Evolutionary conservation across 2,888 invertebrate species (phyloP).

Genomic region (Gordius sp.): DNA sequence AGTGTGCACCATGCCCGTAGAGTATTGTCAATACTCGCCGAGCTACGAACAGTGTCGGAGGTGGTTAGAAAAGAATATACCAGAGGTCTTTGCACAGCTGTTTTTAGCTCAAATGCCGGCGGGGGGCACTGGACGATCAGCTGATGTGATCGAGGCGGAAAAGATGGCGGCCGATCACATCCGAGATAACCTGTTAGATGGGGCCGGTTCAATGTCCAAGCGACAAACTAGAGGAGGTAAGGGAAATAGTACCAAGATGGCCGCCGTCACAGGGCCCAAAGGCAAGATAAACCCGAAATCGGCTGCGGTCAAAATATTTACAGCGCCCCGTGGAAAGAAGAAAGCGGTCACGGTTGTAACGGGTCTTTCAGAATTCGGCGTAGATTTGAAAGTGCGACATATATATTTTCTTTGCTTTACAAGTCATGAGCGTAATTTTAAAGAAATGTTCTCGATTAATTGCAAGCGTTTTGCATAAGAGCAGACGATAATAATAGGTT

Average conservation of each 20-base stretch:
- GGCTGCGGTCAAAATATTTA: slow-evolving; percentile 34
- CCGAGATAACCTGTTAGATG: too few relatives aligned
- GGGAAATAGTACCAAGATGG: slow-evolving; percentile 34
- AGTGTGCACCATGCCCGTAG: slow-evolving; percentile 22
- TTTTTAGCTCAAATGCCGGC: neutral
- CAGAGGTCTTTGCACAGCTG: slow-evolving; percentile 62
- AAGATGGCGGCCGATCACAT: slow-evolving; percentile 17
- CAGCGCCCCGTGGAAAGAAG: slow-evolving; percentile 73
- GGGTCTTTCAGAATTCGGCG: slow-evolving; percentile 74
- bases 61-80: slow-evolving; percentile 77
- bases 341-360: slow-evolving; percentile 90
- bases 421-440: too few relatives aligned
- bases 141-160: too few relatives aligned
- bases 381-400: slow-evolving; percentile 18
- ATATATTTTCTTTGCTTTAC: too few relatives aligned
- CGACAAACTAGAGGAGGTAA: slow-evolving; percentile 86
- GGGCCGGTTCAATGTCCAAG: too few relatives aligned
- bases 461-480: too few relatives aligned
- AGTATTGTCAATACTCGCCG: slow-evolving; percentile 94
- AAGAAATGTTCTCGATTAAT: too few relatives aligned
- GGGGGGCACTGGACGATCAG: too few relatives aligned
- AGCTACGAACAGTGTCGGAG: slow-evolving; percentile 85
- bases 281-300: slow-evolving; percentile 43
- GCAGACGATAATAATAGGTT: too few relatives aligned
- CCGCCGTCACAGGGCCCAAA: neutral